Evolutionary conservation across 2,797 vertebrate species (phyloP), one percentile per base, ranked within the genome.

Genomic region (Gallirallus australis): DNA sequence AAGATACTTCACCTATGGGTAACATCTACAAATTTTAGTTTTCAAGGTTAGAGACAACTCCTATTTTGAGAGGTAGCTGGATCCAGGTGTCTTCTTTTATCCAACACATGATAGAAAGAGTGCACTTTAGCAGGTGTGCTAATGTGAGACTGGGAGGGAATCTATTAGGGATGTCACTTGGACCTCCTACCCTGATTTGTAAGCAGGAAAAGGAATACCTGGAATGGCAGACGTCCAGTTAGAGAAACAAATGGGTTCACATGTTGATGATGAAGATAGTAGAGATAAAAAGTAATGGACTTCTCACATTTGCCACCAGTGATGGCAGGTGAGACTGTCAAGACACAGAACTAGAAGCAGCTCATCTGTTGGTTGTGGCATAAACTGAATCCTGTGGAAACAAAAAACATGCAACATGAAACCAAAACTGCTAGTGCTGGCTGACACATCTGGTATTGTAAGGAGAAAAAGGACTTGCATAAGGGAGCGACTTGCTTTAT

Each of bases 61-160:
- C 28, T 75, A 3, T 63, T 23, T 68, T 71, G 45, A 90, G 16
- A 33, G 21, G 45, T 8, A 66, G 35, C 48, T 75, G 54, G 57
- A 76, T 76, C 25, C 35, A 69, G 19, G 15, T 71, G 35, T 4
- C 25, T 50, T 71, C 28, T 71, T 93, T 64, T 82, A 72, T 50
- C 37, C 25, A 42, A 35, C 18, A n/a, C 1, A 0, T 7, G 27
- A 63, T 0, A 40, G 18, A 63, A 66, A 37, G 7, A 57, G 15
- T 20, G 6, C 27, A 20, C 10, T 50, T 86, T 39, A 60, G 30
- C 54, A 65, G 27, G 12, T 4, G 12, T 86, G 28, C 7, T 45
- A 53, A 30, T n/a, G n/a, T 59, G 68, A 33, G 20, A 10, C 37
- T 65, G 60, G n/a, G 25, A 64, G 31, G 48, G 65, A 83, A 83